Conservation (phyloP, 2,797 vertebrate species). For the Tapera naevia region DNA sequence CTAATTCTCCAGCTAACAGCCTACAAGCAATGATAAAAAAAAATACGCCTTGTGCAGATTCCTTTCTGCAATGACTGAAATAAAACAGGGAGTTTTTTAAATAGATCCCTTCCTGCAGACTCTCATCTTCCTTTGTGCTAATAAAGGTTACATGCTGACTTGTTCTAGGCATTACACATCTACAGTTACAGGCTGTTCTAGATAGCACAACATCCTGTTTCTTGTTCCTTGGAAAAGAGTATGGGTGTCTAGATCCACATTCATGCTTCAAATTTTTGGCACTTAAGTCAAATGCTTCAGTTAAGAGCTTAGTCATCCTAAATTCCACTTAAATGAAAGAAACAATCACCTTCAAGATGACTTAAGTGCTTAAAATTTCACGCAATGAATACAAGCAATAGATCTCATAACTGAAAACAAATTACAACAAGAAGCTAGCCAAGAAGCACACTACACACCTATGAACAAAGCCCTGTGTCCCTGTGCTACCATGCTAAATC, state of each 20-base stretch:
- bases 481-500: neutral
- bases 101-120: neutral
- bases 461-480: neutral
- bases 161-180: neutral
- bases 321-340: neutral
- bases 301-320: neutral
- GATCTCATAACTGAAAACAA: neutral
- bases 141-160: fast-evolving
- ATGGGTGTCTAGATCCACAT: neutral
- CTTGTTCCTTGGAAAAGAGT: neutral
- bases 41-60: neutral
- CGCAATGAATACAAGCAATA: neutral
- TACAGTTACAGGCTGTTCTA: neutral
- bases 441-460: neutral
- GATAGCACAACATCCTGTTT: neutral
- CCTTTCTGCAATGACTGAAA: neutral
- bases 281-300: neutral
- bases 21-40: neutral
- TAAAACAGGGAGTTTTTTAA: neutral
- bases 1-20: neutral
- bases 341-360: neutral
- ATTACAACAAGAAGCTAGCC: neutral
- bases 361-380: neutral
- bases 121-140: neutral
- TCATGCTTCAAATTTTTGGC: neutral